phyloP scores from a whole-genome alignment of 23 tunicate genomes.

The Oikopleura dioica region DNA sequence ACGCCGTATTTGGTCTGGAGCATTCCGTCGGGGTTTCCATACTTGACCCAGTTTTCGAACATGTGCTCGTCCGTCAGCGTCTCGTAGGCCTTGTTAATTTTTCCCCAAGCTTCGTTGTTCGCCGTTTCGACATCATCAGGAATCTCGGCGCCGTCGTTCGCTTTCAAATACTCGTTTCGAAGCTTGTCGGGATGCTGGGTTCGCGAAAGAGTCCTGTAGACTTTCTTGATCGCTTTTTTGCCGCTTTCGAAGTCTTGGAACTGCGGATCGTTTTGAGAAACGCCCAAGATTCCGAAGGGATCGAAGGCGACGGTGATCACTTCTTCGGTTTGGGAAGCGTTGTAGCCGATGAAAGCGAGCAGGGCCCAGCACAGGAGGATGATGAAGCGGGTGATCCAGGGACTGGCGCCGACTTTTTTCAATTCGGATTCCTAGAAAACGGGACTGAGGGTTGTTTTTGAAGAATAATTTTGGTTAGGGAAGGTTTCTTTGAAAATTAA shows the following conservation, averaged over 20 bases:
- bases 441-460: too few relatives aligned
- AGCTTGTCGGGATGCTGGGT: constrained; percentile 67
- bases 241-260: constrained; percentile 11
- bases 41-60: constrained; percentile 3
- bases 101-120: constrained; percentile 40
- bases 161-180: background rate
- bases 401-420: constrained; percentile 22
- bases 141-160: background rate
- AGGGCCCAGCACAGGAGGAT: constrained; percentile 43
- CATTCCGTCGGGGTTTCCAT: constrained; percentile 4
- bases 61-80: constrained; percentile 16
- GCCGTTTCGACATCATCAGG: constrained; percentile 24
- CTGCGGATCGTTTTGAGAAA: constrained; percentile 11
- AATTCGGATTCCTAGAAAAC: too few relatives aligned
- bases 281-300: constrained; percentile 75
- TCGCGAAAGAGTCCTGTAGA: constrained; percentile 31
- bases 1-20: constrained; percentile 56
- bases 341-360: constrained; percentile 28
- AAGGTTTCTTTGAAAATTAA: too few relatives aligned
- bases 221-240: constrained; percentile 31
- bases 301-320: constrained; percentile 49
- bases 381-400: constrained; percentile 34
- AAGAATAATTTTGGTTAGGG: too few relatives aligned
- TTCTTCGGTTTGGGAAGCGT: constrained; percentile 41
- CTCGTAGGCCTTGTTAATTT: constrained; percentile 67